phyloP scores from a whole-genome alignment of 2,888 invertebrate species.

The Caenorhabditis wallacei region DNA sequence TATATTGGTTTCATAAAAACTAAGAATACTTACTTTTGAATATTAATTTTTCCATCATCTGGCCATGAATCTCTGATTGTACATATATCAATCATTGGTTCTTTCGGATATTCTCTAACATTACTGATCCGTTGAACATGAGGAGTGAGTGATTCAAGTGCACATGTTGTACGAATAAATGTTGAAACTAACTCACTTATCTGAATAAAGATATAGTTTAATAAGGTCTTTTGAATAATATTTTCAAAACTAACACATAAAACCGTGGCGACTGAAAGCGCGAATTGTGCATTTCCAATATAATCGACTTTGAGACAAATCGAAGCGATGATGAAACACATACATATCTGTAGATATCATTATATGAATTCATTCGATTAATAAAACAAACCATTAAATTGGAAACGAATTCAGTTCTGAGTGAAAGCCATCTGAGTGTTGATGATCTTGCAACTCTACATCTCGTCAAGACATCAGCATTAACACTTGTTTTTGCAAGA shows the following conservation, averaged over 20 bases:
- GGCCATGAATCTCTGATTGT: slow-evolving; percentile 64
- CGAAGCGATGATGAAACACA: slow-evolving; percentile 53
- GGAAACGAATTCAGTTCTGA: slow-evolving; percentile 95
- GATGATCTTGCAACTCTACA: slow-evolving; percentile 72
- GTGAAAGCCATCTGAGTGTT: slow-evolving; percentile 89
- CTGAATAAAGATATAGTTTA: slow-evolving; percentile 22
- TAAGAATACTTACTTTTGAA: slow-evolving; percentile 67
- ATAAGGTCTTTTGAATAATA: too few relatives aligned
- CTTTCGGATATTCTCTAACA: slow-evolving; percentile 52
- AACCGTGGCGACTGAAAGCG: slow-evolving; percentile 52
- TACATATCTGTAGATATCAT: slow-evolving; percentile 35
- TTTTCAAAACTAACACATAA: slow-evolving; percentile 37
- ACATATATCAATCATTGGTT: slow-evolving; percentile 34
- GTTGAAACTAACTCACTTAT: slow-evolving; percentile 55
- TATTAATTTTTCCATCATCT: slow-evolving; percentile 61
- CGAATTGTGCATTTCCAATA: slow-evolving; percentile 60
- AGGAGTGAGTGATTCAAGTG: slow-evolving; percentile 32
- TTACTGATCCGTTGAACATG: slow-evolving; percentile 52
- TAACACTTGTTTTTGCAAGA: slow-evolving; percentile 46
- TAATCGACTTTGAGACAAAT: slow-evolving; percentile 52
- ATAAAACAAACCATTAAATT: slow-evolving; percentile 90
- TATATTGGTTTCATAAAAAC: not conserved
- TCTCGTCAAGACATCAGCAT: slow-evolving; percentile 69
- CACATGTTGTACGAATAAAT: slow-evolving; percentile 40
- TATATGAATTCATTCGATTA: not conserved